phyloP scores from a whole-genome alignment of 1,140 invertebrate species.

The Thaumetopoea pityocampa region DNA sequence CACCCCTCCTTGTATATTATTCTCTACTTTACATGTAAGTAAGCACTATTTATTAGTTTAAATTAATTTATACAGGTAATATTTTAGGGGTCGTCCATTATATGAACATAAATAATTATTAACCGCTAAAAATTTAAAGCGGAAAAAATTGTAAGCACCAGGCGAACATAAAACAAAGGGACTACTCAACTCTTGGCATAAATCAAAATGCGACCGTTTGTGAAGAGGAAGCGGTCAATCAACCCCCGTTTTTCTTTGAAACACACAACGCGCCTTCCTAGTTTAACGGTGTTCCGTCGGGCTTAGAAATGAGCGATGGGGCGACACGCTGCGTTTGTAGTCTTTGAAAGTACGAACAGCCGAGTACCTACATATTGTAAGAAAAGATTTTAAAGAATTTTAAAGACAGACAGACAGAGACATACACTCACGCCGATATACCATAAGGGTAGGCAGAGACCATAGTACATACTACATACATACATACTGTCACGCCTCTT shows the following conservation, averaged over 20 bases:
- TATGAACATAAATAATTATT: conserved; percentile 28
- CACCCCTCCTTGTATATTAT: too few species aligned
- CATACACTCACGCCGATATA: too few species aligned
- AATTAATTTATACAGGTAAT: conserved; percentile 7
- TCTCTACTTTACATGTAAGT: background rate
- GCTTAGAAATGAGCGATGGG: conserved; percentile 20
- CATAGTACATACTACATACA: too few species aligned
- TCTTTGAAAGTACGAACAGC: too few species aligned
- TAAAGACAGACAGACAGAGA: too few species aligned
- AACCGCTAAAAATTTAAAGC: conserved; percentile 18
- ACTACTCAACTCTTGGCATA: conserved; percentile 30
- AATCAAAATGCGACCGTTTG: conserved; percentile 49
- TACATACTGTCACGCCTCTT: too few species aligned
- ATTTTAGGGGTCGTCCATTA: conserved; percentile 12
- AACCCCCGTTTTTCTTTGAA: conserved; percentile 37
- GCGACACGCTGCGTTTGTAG: conserved; percentile 1
- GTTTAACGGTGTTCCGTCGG: conserved; percentile 15
- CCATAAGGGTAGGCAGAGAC: too few species aligned
- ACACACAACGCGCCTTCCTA: conserved; percentile 21
- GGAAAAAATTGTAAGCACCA: conserved; percentile 25
- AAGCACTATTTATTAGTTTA: conserved; percentile 1
- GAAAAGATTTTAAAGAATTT: too few species aligned
- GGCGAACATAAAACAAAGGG: conserved; percentile 51
- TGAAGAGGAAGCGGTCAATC: conserved; percentile 59
- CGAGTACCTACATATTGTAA: too few species aligned